Evolutionary conservation across 37 sponge, comb jelly and placozoan species (phyloP).

Genomic region (Theonella swinhoei): DNA sequence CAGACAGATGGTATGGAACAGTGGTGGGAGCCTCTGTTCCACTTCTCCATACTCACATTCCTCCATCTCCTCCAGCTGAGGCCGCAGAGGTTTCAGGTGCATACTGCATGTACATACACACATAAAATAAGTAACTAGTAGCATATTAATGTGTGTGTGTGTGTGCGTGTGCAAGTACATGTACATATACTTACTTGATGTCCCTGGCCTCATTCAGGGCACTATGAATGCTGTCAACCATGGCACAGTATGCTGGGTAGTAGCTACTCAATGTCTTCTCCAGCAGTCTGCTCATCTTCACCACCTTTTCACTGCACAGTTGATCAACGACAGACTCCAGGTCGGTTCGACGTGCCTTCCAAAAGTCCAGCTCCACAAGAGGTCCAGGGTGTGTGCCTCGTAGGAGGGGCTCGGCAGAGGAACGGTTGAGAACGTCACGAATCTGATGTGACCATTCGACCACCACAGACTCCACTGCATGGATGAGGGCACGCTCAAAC

Average conservation of each 20-base stretch:
- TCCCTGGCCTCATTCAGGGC: conserved; percentile 92
- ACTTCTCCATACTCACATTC: conserved; percentile 79
- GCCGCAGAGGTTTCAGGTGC: conserved; percentile 83
- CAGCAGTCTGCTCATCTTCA: conserved; percentile 88
- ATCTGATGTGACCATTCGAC: conserved; percentile 98
- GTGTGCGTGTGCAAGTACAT: no score
- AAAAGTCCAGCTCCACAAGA: conserved; percentile 94
- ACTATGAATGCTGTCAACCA: conserved; percentile 69
- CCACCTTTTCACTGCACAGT: conserved; percentile 75
- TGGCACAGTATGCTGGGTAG: conserved; percentile 86
- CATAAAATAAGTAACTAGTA: neutral
- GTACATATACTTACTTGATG: conserved; percentile 54
- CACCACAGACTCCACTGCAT: conserved; percentile 90
- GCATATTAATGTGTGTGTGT: neutral
- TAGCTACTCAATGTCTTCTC: conserved; percentile 93
- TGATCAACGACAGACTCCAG: conserved; percentile 95
- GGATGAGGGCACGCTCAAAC: conserved; percentile 83
- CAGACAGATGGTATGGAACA: conserved; percentile 84
- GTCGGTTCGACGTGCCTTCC: conserved; percentile 86
- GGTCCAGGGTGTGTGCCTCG: conserved; percentile 92
- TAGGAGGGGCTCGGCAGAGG: conserved; percentile 91
- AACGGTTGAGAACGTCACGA: conserved; percentile 88
- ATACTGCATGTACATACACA: conserved; percentile 31
- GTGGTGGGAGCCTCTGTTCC: conserved; percentile 55
- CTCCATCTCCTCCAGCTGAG: conserved; percentile 84